phyloP scores from a whole-genome alignment of 1,140 invertebrate species.

The Zaprionus ghesquierei region DNA sequence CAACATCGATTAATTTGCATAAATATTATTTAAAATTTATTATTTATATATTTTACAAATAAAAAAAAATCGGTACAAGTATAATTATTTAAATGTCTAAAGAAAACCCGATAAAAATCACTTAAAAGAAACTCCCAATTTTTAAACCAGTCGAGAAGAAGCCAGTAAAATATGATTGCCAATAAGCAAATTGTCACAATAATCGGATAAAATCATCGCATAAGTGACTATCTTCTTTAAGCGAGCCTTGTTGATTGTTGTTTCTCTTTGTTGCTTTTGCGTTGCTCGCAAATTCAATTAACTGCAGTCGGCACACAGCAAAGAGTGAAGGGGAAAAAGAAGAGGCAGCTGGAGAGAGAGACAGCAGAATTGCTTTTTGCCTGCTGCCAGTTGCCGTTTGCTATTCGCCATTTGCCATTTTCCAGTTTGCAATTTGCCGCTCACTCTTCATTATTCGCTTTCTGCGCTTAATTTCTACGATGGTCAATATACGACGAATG shows the following conservation, averaged over 20 bases:
- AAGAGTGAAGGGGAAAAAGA: neutral
- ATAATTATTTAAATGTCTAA: too few relatives aligned
- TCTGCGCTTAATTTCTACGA: slow-evolving; percentile 49
- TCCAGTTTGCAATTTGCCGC: slow-evolving; percentile 20
- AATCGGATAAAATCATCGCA: neutral
- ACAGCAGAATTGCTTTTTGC: slow-evolving; percentile 38
- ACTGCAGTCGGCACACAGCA: slow-evolving; percentile 50
- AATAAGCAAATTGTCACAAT: neutral
- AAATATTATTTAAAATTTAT: too few relatives aligned
- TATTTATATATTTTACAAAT: too few relatives aligned
- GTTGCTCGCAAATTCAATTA: slow-evolving; percentile 59
- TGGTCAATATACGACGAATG: slow-evolving; percentile 2
- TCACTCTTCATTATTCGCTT: slow-evolving; percentile 51
- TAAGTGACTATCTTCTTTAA: neutral
- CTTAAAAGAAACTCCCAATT: neutral
- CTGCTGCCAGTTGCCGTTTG: slow-evolving; percentile 23
- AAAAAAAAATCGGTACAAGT: too few relatives aligned
- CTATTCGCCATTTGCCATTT: slow-evolving; percentile 22
- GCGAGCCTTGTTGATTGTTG: slow-evolving; percentile 7
- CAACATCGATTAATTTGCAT: too few relatives aligned
- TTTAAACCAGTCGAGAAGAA: neutral
- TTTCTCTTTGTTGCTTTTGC: neutral
- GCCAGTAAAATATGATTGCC: neutral
- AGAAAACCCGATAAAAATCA: neutral
- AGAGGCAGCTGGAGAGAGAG: neutral